Evolutionary conservation across 2,888 invertebrate genomes (phyloP), one percentile per base, ranked within the genome.

Genomic region (Heliconius hortense): DNA sequence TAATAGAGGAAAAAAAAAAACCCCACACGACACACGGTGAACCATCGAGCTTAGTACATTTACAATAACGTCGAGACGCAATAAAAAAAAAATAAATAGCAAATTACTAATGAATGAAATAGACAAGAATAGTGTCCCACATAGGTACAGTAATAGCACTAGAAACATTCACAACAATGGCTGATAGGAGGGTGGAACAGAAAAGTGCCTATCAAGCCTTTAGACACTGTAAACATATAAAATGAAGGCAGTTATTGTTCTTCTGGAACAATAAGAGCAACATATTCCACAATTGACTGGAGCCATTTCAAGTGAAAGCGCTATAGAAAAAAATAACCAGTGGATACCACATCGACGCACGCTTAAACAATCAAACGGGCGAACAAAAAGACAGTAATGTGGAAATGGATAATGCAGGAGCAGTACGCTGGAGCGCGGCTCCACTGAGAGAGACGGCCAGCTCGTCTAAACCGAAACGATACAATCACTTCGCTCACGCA

Each of bases 301-400:
- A 89, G 88, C 92, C 90, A 89, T 90, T 92, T 89, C 86, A 86
- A 93, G 92, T 90, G 90, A 91, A 91, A 92, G 89, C 87, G 82
- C 86, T 85, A 85, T 89, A 88, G 91, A 89, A 90, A 91, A 90
- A 90, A 91, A 90, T 90, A 85, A 86, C 84, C 88, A 88, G 85
- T 89, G 91, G 90, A 90, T 90, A 91, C 90, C 88, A 89, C 93
- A 93, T 94, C 91, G 92, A 91, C 90, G 92, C 92, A 90, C 92
- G 92, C 89, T 92, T 92, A 93, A 92, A 94, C 93, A 94, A 94
- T 93, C 93, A 92, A 89, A 90, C 88, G 87, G 85, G 84, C 43
- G 91, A 93, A 93, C 92, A 93, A 94, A 93, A 94, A 93, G 92
- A 90, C 88, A 88, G 89, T 91, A 92, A 93, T 92, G 92, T 89